A percentile compares a stretch with the other conserved stretches of the same genome.
phyloP scores from a whole-genome alignment of 1,140 invertebrate species.

The Drosophila varians region DNA sequence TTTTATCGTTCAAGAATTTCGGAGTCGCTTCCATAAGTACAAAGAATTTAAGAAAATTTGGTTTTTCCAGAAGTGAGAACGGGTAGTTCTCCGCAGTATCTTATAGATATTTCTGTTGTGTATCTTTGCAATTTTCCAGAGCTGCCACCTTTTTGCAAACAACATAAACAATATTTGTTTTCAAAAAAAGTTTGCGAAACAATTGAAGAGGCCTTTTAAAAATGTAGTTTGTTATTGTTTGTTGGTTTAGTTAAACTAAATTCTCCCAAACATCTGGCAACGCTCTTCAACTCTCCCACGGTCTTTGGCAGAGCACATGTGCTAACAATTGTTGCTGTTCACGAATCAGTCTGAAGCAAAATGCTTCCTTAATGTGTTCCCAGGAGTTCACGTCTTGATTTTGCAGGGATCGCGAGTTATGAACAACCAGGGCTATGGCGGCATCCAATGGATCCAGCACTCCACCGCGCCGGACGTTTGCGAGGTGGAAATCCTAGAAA shows the following conservation, averaged over 20 bases:
- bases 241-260: not conserved
- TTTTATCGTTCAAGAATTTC: not conserved
- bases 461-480: slow-evolving; percentile 49
- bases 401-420: slow-evolving; percentile 55
- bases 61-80: not conserved
- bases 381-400: slow-evolving; percentile 9
- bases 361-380: slow-evolving; percentile 23
- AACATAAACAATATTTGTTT: not conserved
- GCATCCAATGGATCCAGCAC: slow-evolving; percentile 79
- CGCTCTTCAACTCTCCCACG: slow-evolving; percentile 38
- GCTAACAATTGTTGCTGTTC: slow-evolving; percentile 62
- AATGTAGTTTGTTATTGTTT: not conserved
- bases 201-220: not conserved
- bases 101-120: no score
- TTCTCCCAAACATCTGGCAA: slow-evolving; percentile 40
- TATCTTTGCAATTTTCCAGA: no score
- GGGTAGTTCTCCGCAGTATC: no score
- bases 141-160: not conserved
- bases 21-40: no score
- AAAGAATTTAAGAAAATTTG: not conserved
- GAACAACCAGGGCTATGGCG: slow-evolving; percentile 72
- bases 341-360: slow-evolving; percentile 1
- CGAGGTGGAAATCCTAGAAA: slow-evolving; percentile 61
- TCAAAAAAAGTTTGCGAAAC: not conserved
- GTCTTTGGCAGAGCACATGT: slow-evolving; percentile 62